A percentile compares a stretch with the other conserved stretches of the same genome.
Evolutionary conservation across 2,113 vertebrate genomes (phyloP).

Genomic region (Bettongia penicillata): DNA sequence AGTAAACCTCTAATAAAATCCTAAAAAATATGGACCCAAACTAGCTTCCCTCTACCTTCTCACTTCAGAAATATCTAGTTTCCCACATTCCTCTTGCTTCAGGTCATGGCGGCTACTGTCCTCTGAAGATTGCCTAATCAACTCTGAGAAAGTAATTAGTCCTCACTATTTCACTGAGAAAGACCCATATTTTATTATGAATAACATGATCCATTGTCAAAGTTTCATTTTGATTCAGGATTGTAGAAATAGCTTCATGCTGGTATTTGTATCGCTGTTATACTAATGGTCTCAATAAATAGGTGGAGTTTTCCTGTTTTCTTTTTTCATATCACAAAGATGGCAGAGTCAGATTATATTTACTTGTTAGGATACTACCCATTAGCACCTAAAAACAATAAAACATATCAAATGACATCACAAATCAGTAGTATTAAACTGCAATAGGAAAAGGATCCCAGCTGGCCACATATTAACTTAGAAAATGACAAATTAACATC

Average conservation of each 20-base stretch:
- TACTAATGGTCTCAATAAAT: slow-evolving; percentile 67
- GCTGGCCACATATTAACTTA: too few species aligned
- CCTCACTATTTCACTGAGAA: slow-evolving; percentile 79
- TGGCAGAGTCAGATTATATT: too few species aligned
- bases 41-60: slow-evolving; percentile 47
- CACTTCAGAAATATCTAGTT: slow-evolving; percentile 34
- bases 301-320: slow-evolving; percentile 46
- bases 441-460: too few species aligned
- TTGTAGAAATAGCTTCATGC: background rate
- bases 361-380: too few species aligned
- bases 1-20: slow-evolving; percentile 55
- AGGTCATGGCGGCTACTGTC: slow-evolving; percentile 60
- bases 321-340: too few species aligned
- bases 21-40: slow-evolving; percentile 58
- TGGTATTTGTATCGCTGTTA: slow-evolving; percentile 41
- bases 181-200: slow-evolving; percentile 82
- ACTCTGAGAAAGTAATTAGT: slow-evolving; percentile 80
- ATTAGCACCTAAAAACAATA: too few species aligned
- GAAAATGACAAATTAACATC: too few species aligned
- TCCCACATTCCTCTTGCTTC: slow-evolving; percentile 63
- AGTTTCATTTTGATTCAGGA: slow-evolving; percentile 71
- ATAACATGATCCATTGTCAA: slow-evolving; percentile 73
- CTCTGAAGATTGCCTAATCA: slow-evolving; percentile 77
- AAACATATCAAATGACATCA: too few species aligned
- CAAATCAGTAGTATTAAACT: too few species aligned